Percentiles rank a stretch among this genome's conserved stretches.
phyloP scores from a whole-genome alignment of 2,888 invertebrate genomes.

The Pilophorus perplexus region DNA sequence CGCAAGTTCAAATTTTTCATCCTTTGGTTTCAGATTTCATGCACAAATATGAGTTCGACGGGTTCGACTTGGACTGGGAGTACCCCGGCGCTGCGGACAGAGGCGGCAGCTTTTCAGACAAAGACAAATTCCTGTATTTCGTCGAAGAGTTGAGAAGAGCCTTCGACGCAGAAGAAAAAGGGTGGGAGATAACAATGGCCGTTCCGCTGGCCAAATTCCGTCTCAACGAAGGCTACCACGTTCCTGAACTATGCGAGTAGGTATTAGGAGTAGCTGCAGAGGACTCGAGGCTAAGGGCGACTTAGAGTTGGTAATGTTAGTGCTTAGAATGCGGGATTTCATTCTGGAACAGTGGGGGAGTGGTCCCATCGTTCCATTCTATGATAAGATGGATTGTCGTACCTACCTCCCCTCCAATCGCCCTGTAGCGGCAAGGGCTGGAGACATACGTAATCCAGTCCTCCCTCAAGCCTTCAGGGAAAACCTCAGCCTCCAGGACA shows the following conservation, averaged over 20 bases:
- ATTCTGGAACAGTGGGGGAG: no score
- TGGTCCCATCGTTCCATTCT: no score
- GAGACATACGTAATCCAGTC: no score
- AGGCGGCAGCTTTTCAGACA: slow-evolving; percentile 79
- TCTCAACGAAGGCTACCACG: slow-evolving; percentile 85
- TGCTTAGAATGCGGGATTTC: no score
- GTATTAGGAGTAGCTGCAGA: no score
- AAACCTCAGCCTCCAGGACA: no score
- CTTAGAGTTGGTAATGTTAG: no score
- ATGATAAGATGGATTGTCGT: no score
- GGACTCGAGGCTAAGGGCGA: no score
- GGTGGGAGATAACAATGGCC: slow-evolving; percentile 87
- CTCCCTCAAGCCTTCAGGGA: no score
- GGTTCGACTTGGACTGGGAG: slow-evolving; percentile 87
- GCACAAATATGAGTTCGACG: slow-evolving; percentile 75
- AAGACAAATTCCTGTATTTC: slow-evolving; percentile 76
- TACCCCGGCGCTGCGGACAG: slow-evolving; percentile 86
- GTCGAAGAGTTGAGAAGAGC: slow-evolving; percentile 78
- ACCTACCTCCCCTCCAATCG: no score
- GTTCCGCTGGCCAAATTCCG: slow-evolving; percentile 85
- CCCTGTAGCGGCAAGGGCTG: no score
- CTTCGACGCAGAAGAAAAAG: slow-evolving; percentile 69
- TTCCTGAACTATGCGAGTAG: slow-evolving; percentile 84
- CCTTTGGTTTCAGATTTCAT: slow-evolving; percentile 73
- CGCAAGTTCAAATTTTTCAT: slow-evolving; percentile 22